Evolutionary conservation across 2,113 vertebrate species (phyloP), one percentile per base, ranked within the genome.

Genomic region (Hippocampus abdominalis): DNA sequence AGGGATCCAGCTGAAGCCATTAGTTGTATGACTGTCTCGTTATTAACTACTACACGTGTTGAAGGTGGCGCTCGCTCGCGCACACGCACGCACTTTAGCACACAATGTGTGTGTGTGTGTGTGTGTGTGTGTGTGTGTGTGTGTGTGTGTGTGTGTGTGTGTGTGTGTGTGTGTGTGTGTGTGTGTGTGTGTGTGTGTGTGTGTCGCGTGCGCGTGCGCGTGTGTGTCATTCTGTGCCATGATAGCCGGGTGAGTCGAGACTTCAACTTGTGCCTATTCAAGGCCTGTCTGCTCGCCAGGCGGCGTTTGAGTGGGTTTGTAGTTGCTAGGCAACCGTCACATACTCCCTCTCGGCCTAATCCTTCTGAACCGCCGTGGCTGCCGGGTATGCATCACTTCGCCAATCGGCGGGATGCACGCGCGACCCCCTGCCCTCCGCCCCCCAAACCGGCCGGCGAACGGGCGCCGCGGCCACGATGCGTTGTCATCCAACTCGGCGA

Each of bases 281-380:
- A 42, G 51, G 63, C 78, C 62, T 66, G 87, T 75, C 72, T 85
- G 77, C 80, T 87, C 49, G n/a, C 67, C 63, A 62, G 62, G 39
- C 62, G 60, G 78, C 64, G 74, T 85, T 88, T 75, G 81, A 90
- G 80, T 73, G 80, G 87, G 83, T 81, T 87, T 85, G 82, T 80
- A 71, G 91, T 91, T 92, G 87, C 91, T 84, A 89, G 89, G 91
- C 91, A 92, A 92, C 91, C 79, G 54, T 82, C 79, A 77, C 76
- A 81, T 80, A 76, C 81, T 77, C 80, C 83, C 79, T 84, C 71
- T 85, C 81, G 70, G 85, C 74, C 87, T 90, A 86, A 91, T 91
- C 88, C 75, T 54, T 81, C 77, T 74, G 69, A 81, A 78, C 83
- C 64, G 66, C 79, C 36, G 77, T 71, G 78, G 78, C 73, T 13